Evolutionary conservation across 2,797 vertebrate genomes (phyloP), one percentile per base, ranked within the genome.

Genomic region (Anguilla obscura): DNA sequence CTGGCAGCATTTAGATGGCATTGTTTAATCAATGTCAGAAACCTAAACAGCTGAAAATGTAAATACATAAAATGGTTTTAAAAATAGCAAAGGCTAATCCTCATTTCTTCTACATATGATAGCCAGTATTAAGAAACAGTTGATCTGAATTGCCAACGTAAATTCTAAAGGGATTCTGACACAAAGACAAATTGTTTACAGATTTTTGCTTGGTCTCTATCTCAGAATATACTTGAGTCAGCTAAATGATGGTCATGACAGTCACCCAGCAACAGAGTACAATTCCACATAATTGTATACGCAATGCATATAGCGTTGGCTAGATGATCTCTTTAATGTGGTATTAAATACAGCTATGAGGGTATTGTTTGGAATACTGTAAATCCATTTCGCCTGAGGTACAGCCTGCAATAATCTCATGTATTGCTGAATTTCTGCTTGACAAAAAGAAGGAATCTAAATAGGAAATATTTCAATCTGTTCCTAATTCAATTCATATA

Each of bases 1-100:
- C 92, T 91, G 91, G 94, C 94, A 96, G 96, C 95, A 96, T 96
- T 95, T 95, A 96, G 96, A 94, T 95, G 93, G 80, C 66, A 83
- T 86, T 86, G 27, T 36, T 85, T 87, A 91, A 90, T 92, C 52
- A 86, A 27, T 85, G 74, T 56, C 88, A 54, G 30, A 82, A 85
- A 74, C 69, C 24, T 90, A 27, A n/a, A 4, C 83, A 54, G 40
- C 18, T 52, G 45, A 21, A 71, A 24, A 33, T n/a, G 50, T 58
- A 21, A 76, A 79, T 30, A 50, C 56, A 85, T 50, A 36, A 30
- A 33, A 30, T 14, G 27, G 14, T 33, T 33, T 74, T 12, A 48
- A 71, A 24, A 33, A 30, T 58, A 83, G 1, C 1, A 84, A 71
- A 30, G 1, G 7, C 5, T 50, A 56, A 48, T 48, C 50, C n/a